These are phyloP conservation scores for Myotis vivesi DNA, from an alignment of 2,797 vertebrate species.

Conservation along the genomic window DNA sequence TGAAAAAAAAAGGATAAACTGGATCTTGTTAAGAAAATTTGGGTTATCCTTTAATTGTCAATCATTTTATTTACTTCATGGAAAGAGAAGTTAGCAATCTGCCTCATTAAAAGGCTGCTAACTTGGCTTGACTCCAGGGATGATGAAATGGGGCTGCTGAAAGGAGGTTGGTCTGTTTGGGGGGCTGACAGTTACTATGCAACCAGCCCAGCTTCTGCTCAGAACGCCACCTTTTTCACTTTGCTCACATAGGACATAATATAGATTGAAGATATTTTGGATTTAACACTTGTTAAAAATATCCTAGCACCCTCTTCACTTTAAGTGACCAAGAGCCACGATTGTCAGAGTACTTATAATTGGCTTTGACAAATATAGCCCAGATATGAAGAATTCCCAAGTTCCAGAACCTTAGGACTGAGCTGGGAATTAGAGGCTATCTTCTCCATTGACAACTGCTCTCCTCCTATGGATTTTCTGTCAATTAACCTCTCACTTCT, in stretches of 20 bases:
- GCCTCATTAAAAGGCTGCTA: background rate
- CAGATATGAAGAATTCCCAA: background rate
- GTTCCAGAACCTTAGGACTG: background rate
- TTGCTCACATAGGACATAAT: background rate
- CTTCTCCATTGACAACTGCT: background rate
- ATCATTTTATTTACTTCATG: constrained; percentile 16
- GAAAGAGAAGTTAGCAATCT: background rate
- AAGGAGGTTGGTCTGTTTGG: background rate
- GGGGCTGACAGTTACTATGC: background rate
- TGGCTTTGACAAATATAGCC: constrained; percentile 22
- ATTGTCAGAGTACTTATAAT: background rate
- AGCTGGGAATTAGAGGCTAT: background rate
- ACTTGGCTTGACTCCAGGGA: background rate
- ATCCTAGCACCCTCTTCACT: background rate
- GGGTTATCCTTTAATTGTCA: constrained; percentile 5
- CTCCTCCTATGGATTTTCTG: background rate
- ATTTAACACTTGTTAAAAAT: constrained; percentile 15
- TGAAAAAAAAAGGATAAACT: background rate
- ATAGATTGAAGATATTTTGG: background rate
- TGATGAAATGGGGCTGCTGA: background rate
- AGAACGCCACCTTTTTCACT: background rate
- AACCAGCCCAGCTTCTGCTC: background rate
- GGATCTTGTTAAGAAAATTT: constrained; percentile 13
- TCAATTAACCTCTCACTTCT: background rate
- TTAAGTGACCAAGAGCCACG: background rate